Evolutionary conservation across 1,140 invertebrate species (phyloP).

Genomic region (Lepidurus arcticus): DNA sequence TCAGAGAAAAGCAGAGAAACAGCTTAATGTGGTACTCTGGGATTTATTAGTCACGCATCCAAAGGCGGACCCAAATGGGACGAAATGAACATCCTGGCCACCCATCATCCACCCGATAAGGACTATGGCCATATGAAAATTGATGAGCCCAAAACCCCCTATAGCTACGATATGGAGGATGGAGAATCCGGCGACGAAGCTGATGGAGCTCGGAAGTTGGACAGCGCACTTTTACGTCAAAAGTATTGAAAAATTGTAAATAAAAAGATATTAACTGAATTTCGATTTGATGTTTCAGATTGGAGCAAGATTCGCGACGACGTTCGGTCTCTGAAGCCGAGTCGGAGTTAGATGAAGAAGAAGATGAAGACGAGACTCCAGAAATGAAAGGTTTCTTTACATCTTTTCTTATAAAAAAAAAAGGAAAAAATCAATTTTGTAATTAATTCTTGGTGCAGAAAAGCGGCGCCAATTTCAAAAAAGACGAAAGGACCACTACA

Average conservation of each 20-base stretch:
- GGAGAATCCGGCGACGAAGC: conserved; percentile 60
- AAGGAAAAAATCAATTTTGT: conserved; percentile 34
- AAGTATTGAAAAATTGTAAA: conserved; percentile 52
- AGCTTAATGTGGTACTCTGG: neutral
- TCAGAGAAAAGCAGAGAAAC: neutral
- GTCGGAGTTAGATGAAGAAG: conserved; percentile 56
- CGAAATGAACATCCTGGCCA: conserved; percentile 98
- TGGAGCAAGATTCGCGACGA: neutral
- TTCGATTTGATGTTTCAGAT: neutral
- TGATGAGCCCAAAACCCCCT: conserved; percentile 96
- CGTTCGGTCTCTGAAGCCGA: conserved; percentile 39
- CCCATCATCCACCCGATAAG: conserved; percentile 94
- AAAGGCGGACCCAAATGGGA: conserved; percentile 78
- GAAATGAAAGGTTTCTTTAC: conserved; percentile 53
- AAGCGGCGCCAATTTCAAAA: conserved; percentile 73
- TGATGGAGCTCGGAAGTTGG: conserved; percentile 56
- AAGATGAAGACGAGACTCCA: conserved; percentile 51
- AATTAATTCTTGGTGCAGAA: conserved; percentile 45
- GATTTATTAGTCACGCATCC: neutral
- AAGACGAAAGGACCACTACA: conserved; percentile 93
- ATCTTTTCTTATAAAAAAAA: conserved; percentile 27
- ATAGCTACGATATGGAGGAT: conserved; percentile 65
- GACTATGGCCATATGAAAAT: conserved; percentile 99
- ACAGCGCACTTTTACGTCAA: conserved; percentile 64
- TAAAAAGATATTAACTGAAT: neutral